Evolutionary conservation across 2,888 invertebrate species (phyloP), one percentile per base, ranked within the genome.

Genomic region (Schizaphis graminum): DNA sequence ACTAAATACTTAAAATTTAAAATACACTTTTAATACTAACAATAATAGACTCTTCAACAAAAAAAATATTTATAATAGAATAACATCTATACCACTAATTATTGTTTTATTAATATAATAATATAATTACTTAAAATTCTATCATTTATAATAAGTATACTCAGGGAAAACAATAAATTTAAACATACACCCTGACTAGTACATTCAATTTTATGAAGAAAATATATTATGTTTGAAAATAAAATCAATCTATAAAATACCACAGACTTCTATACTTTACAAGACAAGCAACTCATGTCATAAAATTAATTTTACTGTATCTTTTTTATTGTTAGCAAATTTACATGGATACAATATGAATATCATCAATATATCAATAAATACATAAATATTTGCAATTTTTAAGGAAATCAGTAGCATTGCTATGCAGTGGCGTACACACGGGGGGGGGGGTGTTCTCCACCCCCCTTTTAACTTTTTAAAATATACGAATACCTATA

Each of bases 1-100:
- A 77, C 77, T 77, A 77, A 77, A 77, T 35, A 77, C 77, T 84
- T 56, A 0, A 28, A 84, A 91, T 91, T 91, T 84, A 53, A 53
- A 84, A 91, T 84, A 84, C 1, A 90, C 11, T 49, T 57, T 47
- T 57, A 56, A 86, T 47, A 47, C 28, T 47, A 61, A 16, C 41
- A 91, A 53, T 41, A 13, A 41, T 61, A 21, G 61, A 87, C 8
- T 67, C 3, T 67, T 67, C 41, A 56, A 85, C 35, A 47, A 13
- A 61, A 24, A 91, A 86, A 4, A 57, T 47, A 57, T 44, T 56
- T 47, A 86, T 92, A 67, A 67, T 67, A 87, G 1, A 87, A 87
- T 47, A 57, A 44, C 87, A 61, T 92, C 86, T 85, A 85, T 47
- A 91, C 49, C 35, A 84, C 85, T 86, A 92, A 28, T 87, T 92